Evolutionary conservation across 2,888 invertebrate species (phyloP).

Genomic region (Nebria salina): DNA sequence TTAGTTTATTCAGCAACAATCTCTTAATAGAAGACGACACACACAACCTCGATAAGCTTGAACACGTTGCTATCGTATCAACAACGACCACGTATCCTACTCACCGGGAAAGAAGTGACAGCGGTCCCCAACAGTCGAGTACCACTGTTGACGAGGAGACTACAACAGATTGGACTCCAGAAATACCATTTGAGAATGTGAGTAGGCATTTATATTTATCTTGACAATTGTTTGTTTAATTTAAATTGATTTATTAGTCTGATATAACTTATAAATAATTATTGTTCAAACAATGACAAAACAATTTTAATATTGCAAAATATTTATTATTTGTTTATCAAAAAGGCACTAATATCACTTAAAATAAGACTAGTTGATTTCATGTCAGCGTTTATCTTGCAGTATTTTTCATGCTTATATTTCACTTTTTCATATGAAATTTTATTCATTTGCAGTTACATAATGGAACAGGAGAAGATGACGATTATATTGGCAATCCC

Average conservation of each 20-base stretch:
- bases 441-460: conserved; percentile 26
- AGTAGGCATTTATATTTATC: conserved; percentile 51
- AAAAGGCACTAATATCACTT: background rate
- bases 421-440: background rate
- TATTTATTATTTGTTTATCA: too few relatives aligned
- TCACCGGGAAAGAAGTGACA: conserved; percentile 60
- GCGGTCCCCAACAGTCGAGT: conserved; percentile 60
- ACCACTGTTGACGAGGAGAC: conserved; percentile 77
- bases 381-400: background rate
- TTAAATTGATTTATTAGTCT: background rate
- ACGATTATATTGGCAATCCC: conserved; percentile 50
- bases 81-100: conserved; percentile 52
- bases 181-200: conserved; percentile 92
- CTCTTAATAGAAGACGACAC: conserved; percentile 59
- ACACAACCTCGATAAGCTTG: conserved; percentile 45
- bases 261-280: background rate
- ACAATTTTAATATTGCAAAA: background rate
- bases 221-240: conserved; percentile 6
- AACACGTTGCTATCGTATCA: conserved; percentile 55
- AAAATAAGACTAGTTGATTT: background rate
- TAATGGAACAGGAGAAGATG: conserved; percentile 25
- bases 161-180: conserved; percentile 88
- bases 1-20: conserved; percentile 62
- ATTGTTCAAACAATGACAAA: background rate
- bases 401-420: background rate